Conservation (phyloP, 2,113 vertebrate species). For the Leptosomus discolor region DNA sequence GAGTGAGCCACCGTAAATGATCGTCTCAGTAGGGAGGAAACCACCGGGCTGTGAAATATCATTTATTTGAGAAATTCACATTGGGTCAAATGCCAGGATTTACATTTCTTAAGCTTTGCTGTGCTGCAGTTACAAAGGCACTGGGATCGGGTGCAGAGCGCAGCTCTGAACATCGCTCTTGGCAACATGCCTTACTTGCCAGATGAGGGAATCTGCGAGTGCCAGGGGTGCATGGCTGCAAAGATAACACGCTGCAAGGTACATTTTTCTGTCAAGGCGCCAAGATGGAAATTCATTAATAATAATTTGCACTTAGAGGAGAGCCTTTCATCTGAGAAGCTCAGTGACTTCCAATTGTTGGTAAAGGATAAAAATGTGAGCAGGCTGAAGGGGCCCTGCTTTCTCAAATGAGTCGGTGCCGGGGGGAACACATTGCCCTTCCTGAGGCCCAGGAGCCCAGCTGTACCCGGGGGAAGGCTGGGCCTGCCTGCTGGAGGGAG, state of each 20-base stretch:
- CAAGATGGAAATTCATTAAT: slow-evolving; percentile 2
- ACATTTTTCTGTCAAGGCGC: not conserved
- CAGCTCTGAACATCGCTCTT: not conserved
- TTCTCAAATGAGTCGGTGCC: rapidly evolving
- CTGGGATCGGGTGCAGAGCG: not conserved
- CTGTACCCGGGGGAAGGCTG: not conserved
- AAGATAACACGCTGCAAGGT: not conserved
- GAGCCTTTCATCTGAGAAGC: not conserved
- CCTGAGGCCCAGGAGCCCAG: rapidly evolving
- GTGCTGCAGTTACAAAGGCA: not conserved
- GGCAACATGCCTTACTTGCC: not conserved
- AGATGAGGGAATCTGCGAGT: not conserved
- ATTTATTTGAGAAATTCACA: slow-evolving; percentile 21
- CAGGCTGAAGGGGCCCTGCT: not conserved
- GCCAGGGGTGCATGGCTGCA: not conserved
- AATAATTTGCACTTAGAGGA: not conserved
- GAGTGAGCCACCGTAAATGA: not conserved
- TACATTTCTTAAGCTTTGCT: slow-evolving; percentile 23
- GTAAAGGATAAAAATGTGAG: not conserved
- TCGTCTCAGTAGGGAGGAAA: slow-evolving; percentile 36
- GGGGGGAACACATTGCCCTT: rapidly evolving
- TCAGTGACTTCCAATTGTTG: not conserved
- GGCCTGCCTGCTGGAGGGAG: not conserved
- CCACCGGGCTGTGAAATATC: slow-evolving; percentile 47
- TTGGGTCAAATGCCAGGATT: slow-evolving; percentile 26